Conservation (phyloP, 2,113 vertebrate genomes). For the Corynorhinus townsendii region DNA sequence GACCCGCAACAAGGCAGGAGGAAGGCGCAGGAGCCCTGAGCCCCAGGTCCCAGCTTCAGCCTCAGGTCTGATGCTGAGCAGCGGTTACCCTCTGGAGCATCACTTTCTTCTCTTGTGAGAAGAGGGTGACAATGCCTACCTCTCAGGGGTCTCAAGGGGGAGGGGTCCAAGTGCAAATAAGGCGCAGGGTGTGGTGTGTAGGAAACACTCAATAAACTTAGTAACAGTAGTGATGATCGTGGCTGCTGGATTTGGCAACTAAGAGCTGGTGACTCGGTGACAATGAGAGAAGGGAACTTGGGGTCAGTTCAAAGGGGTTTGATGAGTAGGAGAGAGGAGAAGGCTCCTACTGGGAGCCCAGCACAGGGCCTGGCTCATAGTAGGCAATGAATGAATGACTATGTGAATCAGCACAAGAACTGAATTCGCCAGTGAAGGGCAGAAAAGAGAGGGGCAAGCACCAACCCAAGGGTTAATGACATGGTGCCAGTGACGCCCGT, state of each 20-base stretch:
- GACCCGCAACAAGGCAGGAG: no score
- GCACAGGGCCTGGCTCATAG: neutral
- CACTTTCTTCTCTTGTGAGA: neutral
- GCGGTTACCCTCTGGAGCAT: neutral
- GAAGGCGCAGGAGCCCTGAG: neutral
- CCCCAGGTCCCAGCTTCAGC: rapidly evolving
- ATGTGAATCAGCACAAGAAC: neutral
- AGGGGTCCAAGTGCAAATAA: neutral
- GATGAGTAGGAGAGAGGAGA: neutral
- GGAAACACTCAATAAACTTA: neutral
- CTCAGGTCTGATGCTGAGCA: neutral
- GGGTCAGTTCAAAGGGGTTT: neutral
- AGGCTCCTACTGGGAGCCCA: neutral
- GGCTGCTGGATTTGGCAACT: neutral
- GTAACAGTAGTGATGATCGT: neutral
- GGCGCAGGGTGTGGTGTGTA: neutral
- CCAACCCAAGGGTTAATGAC: neutral
- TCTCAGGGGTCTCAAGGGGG: neutral
- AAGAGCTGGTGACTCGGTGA: neutral
- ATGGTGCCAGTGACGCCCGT: neutral
- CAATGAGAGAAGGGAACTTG: neutral
- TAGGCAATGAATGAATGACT: neutral
- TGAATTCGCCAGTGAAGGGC: neutral
- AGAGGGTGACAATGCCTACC: neutral
- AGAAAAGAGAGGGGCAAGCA: neutral